Base-by-base conservation (phyloP, 1,140 invertebrate genomes). In the Anastatus disparis region DNA sequence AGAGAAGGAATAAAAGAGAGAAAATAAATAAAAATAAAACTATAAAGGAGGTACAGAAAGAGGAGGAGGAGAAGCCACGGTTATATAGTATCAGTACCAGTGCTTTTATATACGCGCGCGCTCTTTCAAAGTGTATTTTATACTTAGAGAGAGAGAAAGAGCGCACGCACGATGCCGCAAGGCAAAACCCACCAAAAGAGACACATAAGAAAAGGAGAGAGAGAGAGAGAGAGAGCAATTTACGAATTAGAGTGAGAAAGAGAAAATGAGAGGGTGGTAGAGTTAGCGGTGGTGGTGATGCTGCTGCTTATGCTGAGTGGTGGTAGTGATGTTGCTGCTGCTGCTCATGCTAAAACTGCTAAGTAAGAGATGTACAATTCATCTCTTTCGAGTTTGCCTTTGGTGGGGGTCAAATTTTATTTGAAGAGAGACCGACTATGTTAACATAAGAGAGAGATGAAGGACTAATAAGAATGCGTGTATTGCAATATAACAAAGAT, bases 301-400 rank as follows among this genome's bases (percentile, higher is more conserved):
- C 52, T 0, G 15, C 15, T 29, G 53, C n/a, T 27, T 55, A 29
- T 27, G 27, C 27, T 35, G 24, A 40, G 40, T 12, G 40, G 40
- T 42, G 40, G 58, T 53, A 8, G 15, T 15, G 42, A 46, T 8
- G 8, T 3, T n/a, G 42, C 10, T 3, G 42, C 42, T 46, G 42
- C 10, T 8, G 8, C 10, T n/a, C 7, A 17, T 8, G n/a, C 10
- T n/a, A n/a, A n/a, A 26, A 20, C 26, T 35, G 63, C 63, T 65
- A 65, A 65, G 63, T 65, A 55, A 65, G 63, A 65, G 50, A 65
- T 50, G 50, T 40, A 2, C 1, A 59, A n/a, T 38, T 61, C n/a
- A 15, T 15, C n/a, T n/a, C n/a, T n/a, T n/a, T n/a, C n/a, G n/a
- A n/a, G n/a, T n/a, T n/a, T n/a, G n/a, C n/a, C n/a, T n/a, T 50